These are phyloP conservation scores for Spondyliosoma cantharus DNA, from an alignment of 2,797 vertebrate species.

Conservation along the genomic window DNA sequence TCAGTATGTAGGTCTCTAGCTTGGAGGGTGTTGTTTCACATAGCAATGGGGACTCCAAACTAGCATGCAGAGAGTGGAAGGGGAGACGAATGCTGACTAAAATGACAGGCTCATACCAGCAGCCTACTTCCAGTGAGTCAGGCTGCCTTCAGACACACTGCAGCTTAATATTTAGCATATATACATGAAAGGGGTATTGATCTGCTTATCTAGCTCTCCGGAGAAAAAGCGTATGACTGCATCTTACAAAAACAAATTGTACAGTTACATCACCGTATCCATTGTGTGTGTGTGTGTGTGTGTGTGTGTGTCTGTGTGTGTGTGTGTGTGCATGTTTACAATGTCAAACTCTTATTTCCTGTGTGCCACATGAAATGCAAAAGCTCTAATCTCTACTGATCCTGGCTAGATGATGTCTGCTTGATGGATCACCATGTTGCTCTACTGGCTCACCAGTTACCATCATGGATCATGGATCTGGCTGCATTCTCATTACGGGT, in stretches of 20 bases:
- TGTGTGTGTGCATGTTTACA: background rate
- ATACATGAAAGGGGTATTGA: background rate
- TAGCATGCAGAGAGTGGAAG: too few relatives aligned
- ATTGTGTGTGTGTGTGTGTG: background rate
- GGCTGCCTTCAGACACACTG: background rate
- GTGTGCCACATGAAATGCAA: background rate
- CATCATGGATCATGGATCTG: constrained; percentile 61
- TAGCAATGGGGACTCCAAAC: too few relatives aligned
- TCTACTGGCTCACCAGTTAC: constrained; percentile 49
- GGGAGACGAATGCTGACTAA: too few relatives aligned
- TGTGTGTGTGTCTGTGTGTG: background rate
- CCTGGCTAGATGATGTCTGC: constrained; percentile 30
- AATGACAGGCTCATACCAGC: too few relatives aligned
- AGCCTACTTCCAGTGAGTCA: too few relatives aligned
- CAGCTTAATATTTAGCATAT: background rate
- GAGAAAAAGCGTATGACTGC: background rate
- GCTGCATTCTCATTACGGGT: constrained; percentile 59
- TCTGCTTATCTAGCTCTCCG: background rate
- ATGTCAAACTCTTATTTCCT: constrained; percentile 11
- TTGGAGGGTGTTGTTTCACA: too few relatives aligned
- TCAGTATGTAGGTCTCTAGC: too few relatives aligned
- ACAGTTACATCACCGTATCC: background rate
- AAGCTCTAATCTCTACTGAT: constrained; percentile 31
- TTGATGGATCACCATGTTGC: constrained; percentile 56
- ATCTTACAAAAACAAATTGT: background rate